These are phyloP conservation scores for Bettongia penicillata DNA, from an alignment of 2,113 vertebrate genomes.

Conservation along the genomic window DNA sequence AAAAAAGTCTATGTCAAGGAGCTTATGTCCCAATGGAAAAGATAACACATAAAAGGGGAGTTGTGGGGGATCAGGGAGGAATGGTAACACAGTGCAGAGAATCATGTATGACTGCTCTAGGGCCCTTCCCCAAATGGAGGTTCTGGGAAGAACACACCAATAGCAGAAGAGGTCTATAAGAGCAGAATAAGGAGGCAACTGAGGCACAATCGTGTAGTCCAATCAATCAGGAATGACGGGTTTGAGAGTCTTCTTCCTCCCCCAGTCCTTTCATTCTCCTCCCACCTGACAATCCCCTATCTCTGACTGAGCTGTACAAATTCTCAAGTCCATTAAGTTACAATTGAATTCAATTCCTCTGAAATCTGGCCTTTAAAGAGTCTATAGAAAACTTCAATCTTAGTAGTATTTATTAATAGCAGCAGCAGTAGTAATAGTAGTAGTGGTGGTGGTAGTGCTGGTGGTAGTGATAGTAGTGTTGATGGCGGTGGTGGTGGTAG, in stretches of 20 bases:
- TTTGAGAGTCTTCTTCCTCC: neutral
- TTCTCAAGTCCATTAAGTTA: neutral
- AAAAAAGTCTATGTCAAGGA: neutral
- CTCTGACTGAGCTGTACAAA: neutral
- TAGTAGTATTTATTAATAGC: no score
- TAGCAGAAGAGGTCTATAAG: neutral
- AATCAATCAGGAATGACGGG: neutral
- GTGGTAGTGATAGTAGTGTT: no score
- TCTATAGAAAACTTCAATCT: neutral
- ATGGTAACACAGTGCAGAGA: no score
- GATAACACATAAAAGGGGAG: neutral
- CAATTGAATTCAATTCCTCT: neutral
- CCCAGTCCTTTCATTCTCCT: conserved; percentile 10
- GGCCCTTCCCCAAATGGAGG: neutral
- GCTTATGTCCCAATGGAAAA: neutral
- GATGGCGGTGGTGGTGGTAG: no score
- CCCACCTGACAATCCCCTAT: neutral
- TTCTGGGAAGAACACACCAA: neutral
- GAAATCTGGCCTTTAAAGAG: neutral
- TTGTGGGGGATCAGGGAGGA: no score
- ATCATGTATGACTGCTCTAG: no score
- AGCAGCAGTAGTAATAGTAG: no score
- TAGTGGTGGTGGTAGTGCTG: no score
- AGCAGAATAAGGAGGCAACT: neutral
- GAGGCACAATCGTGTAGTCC: no score